These are phyloP conservation scores for Carpatolechia fugitivella DNA, from an alignment of 2,888 invertebrate species.

Conservation along the genomic window DNA sequence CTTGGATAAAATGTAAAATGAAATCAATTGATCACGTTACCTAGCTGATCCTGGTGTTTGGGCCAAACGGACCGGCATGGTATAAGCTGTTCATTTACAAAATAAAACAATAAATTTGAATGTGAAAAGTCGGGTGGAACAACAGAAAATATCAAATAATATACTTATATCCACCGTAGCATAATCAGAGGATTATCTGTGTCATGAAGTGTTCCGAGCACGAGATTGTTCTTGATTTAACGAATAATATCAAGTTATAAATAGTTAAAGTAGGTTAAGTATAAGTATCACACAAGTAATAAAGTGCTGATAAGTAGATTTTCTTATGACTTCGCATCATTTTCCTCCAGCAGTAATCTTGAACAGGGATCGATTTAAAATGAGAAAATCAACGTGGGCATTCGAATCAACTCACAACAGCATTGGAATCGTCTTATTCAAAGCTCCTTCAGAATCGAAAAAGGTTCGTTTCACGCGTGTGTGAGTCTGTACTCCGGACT, in stretches of 20 bases:
- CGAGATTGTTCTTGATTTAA: conserved; percentile 9
- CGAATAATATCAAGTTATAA: conserved; percentile 8
- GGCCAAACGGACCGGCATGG: conserved; percentile 55
- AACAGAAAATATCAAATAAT: background rate
- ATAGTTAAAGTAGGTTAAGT: too few relatives aligned
- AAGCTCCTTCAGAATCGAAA: conserved; percentile 46
- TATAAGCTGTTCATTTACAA: conserved; percentile 69
- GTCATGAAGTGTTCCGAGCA: conserved; percentile 1
- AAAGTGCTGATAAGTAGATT: background rate
- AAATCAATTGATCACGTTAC: conserved; percentile 63
- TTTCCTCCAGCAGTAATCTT: conserved; percentile 29
- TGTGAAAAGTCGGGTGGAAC: conserved; percentile 23
- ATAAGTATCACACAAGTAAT: background rate
- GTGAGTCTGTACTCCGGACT: conserved; percentile 37
- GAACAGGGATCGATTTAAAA: conserved; percentile 40
- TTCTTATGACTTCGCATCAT: conserved; percentile 19
- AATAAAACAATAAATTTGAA: conserved; percentile 39
- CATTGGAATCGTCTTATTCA: conserved; percentile 38
- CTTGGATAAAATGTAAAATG: conserved; percentile 36
- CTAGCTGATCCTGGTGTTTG: conserved; percentile 64
- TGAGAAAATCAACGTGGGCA: conserved; percentile 45
- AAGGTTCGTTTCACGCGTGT: conserved; percentile 51
- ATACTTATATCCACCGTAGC: background rate
- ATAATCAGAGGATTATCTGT: conserved; percentile 7
- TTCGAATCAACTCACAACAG: conserved; percentile 46